Base-by-base conservation (phyloP, 2,113 vertebrate genomes). In the Puffinus mauretanicus region DNA sequence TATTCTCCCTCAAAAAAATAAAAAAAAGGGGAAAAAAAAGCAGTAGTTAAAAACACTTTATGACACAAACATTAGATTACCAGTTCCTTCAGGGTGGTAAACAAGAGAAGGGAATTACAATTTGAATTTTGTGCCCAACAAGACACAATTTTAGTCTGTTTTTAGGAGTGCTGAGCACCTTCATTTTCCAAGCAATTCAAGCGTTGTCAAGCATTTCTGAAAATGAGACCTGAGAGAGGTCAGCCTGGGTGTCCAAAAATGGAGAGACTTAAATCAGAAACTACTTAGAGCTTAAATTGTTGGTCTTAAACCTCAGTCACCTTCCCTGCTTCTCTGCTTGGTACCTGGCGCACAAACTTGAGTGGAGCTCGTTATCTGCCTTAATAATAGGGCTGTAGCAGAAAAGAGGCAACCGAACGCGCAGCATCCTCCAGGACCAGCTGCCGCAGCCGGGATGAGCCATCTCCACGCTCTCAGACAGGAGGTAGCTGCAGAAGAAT, bases 391-490 rank as follows among this genome's bases (percentile, higher is more conserved):
- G 20, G 24, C 47, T 36, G 2, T 2, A 32, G 44, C 40, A 49
- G 66, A 44, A 66, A 55, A 40, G 58, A 69, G 77, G 52, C 1
- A 1, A 17, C 14, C 10, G 16, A 44, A 34, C 1, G 3, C 26
- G 4, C 18, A 26, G 1, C 10, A 30, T 38, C 69, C 38, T 36
- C 38, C 15, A 5, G 34, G 29, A 57, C 27, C 26, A 5, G 15
- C 26, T 42, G 42, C 19, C 3, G 2, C 34, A 2, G n/a, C 5
- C 2, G 2, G 60, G 61, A 57, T 1, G 6, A 44, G 49, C 26
- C 71, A 42, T 8, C 21, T 19, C 54, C 47, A 29, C 2, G 2
- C 10, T 24, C 38, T 46, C 20, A 7, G 55, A 3, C 19, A 82
- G 73, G 34, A 71, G 44, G 10, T 5, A 10, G 16, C 16, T 47